These are phyloP conservation scores for Xiphydria camelus DNA, from an alignment of 2,888 invertebrate species.

Conservation along the genomic window DNA sequence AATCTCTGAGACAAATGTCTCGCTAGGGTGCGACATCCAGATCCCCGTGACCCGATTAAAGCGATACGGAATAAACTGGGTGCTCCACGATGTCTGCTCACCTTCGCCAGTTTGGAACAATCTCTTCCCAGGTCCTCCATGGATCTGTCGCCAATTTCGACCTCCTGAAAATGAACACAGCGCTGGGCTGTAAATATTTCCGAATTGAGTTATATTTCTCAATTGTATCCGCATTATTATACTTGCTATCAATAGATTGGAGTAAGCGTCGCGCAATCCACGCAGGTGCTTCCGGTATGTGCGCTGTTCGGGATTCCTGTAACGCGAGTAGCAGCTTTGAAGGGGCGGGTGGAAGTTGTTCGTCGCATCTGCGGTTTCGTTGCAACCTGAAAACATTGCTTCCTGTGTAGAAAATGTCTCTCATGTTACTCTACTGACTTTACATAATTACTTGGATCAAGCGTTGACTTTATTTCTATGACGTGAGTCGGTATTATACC, in stretches of 20 bases:
- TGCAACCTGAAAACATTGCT: no score
- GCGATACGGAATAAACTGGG: slow-evolving; percentile 65
- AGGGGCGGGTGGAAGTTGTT: background rate
- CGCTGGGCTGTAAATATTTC: background rate
- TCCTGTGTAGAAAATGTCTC: no score
- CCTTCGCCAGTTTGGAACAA: slow-evolving; percentile 50
- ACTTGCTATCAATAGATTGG: slow-evolving; percentile 46
- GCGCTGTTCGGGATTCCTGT: slow-evolving; percentile 3
- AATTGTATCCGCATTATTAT: no score
- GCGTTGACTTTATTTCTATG: slow-evolving; percentile 57
- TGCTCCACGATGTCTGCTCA: slow-evolving; percentile 53
- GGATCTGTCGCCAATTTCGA: slow-evolving; percentile 46
- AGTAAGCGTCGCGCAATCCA: slow-evolving; percentile 52
- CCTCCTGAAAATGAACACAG: slow-evolving; percentile 47
- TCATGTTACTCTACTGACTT: no score
- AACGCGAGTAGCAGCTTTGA: background rate
- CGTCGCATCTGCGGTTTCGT: background rate
- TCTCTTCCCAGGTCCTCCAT: slow-evolving; percentile 53
- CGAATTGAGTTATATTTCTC: background rate
- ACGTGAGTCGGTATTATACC: slow-evolving; percentile 62
- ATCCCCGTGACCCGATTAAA: slow-evolving; percentile 65
- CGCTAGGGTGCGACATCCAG: slow-evolving; percentile 64
- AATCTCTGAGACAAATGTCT: slow-evolving; percentile 60
- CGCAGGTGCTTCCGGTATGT: slow-evolving; percentile 45
- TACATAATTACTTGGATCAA: no score